Evolutionary conservation across 37 sponge, comb jelly and placozoan species (phyloP).

Genomic region (Eunapius fragilis): DNA sequence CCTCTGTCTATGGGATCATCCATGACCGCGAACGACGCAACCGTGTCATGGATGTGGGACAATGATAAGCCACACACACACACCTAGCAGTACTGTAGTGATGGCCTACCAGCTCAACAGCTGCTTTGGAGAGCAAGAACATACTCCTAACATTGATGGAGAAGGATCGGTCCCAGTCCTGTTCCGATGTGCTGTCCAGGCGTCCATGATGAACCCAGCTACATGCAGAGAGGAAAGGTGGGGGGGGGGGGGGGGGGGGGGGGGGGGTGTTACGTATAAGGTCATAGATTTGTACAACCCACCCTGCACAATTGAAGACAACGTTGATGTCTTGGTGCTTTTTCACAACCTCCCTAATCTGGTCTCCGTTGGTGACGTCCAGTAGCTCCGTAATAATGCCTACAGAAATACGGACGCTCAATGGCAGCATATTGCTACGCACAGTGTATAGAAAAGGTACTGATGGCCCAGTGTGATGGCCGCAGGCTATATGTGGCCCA

Average conservation of each 20-base stretch:
- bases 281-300: too few species aligned
- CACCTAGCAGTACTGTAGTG: too few species aligned
- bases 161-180: slow-evolving; percentile 78
- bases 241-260: too few species aligned
- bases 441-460: too few species aligned
- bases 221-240: background rate
- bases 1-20: too few species aligned
- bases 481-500: too few species aligned
- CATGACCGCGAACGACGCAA: too few species aligned
- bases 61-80: too few species aligned
- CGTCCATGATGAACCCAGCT: slow-evolving; percentile 76
- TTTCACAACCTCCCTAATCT: slow-evolving; percentile 41
- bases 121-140: slow-evolving; percentile 53
- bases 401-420: background rate
- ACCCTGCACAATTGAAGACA: slow-evolving; percentile 89
- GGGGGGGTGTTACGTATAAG: too few species aligned
- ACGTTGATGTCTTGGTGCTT: slow-evolving; percentile 61
- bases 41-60: too few species aligned
- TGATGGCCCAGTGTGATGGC: too few species aligned
- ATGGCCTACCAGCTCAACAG: slow-evolving; percentile 38
- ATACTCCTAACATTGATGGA: slow-evolving; percentile 86
- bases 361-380: slow-evolving; percentile 59
- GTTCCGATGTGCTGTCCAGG: slow-evolving; percentile 39
- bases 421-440: background rate
- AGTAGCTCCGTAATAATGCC: slow-evolving; percentile 38